Conservation (phyloP, 2,113 vertebrate species). For the Percina caprodes region DNA sequence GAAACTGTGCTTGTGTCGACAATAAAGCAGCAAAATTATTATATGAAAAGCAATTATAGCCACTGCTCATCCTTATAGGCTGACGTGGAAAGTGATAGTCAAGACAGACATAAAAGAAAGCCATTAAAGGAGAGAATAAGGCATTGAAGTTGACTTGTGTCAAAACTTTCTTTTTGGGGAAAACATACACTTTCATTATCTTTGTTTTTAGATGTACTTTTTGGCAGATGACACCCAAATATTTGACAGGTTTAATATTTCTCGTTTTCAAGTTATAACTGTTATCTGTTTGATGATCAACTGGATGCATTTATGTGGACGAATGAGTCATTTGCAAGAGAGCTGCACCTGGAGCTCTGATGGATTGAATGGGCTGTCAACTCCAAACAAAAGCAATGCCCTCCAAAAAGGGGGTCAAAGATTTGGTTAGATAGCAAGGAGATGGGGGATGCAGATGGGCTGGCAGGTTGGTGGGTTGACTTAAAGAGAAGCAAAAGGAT, state of each 20-base stretch:
- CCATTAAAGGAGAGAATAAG: constrained; percentile 43
- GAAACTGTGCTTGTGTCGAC: constrained; percentile 61
- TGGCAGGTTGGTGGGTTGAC: constrained; percentile 55
- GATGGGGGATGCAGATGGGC: constrained; percentile 35
- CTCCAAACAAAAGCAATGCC: constrained; percentile 66
- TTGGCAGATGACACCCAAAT: constrained; percentile 41
- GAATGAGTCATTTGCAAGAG: constrained; percentile 46
- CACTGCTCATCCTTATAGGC: constrained; percentile 56
- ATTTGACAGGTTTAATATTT: constrained; percentile 52
- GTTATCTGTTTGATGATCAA: constrained; percentile 52
- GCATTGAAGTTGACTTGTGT: constrained; percentile 57
- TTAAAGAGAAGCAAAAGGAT: constrained; percentile 48
- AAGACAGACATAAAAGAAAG: constrained; percentile 63
- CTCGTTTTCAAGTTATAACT: constrained; percentile 17
- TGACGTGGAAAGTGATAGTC: constrained; percentile 58
- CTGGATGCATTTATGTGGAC: constrained; percentile 44
- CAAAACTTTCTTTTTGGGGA: constrained; percentile 45
- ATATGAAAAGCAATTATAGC: constrained; percentile 65
- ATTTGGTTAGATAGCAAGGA: constrained; percentile 52
- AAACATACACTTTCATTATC: constrained; percentile 48
- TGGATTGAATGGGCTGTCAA: constrained; percentile 65
- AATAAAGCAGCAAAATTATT: constrained; percentile 65
- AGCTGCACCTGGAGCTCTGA: constrained; percentile 77
- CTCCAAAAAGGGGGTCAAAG: constrained; percentile 49
- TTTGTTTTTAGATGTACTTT: constrained; percentile 44